Percentiles rank a stretch among this genome's conserved stretches.
Conservation (phyloP, 2,113 vertebrate genomes). For the Dasyurus viverrinus region DNA sequence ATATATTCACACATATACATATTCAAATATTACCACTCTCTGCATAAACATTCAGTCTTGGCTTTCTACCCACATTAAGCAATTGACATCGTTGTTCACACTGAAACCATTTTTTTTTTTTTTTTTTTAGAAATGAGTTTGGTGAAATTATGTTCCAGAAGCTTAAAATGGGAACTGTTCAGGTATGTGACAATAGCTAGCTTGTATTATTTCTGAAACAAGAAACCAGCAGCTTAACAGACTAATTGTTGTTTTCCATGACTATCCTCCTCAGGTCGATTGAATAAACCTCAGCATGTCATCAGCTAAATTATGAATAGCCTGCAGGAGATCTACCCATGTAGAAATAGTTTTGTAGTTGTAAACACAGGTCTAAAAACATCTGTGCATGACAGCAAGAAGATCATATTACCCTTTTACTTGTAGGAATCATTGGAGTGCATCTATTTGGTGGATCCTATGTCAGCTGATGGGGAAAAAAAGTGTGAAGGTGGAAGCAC, state of each 20-base stretch:
- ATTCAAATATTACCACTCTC: constrained; percentile 36
- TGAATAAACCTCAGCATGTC: constrained; percentile 77
- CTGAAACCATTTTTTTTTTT: not conserved
- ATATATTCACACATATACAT: not conserved
- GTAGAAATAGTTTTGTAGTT: constrained; percentile 66
- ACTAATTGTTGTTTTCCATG: constrained; percentile 69
- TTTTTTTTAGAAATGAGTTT: not conserved
- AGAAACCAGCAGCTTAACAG: constrained; percentile 57
- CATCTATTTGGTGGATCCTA: constrained; percentile 66
- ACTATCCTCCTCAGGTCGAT: constrained; percentile 67
- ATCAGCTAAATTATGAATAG: constrained; percentile 76
- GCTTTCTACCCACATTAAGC: constrained; percentile 35
- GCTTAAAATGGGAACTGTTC: constrained; percentile 2
- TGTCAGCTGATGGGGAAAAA: constrained; percentile 72
- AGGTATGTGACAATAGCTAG: constrained; percentile 56
- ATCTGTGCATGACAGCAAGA: constrained; percentile 38
- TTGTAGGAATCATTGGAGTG: constrained; percentile 69
- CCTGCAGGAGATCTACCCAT: constrained; percentile 66
- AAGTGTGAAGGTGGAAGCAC: constrained; percentile 53
- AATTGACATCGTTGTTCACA: constrained; percentile 10
- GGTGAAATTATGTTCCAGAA: not conserved
- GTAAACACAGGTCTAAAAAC: constrained; percentile 59
- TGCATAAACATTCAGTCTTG: constrained; percentile 40
- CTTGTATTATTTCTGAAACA: constrained; percentile 67
- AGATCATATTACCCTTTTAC: constrained; percentile 73